Base-by-base conservation (phyloP, 2,797 vertebrate genomes). In the Lutjanus campechanus region DNA sequence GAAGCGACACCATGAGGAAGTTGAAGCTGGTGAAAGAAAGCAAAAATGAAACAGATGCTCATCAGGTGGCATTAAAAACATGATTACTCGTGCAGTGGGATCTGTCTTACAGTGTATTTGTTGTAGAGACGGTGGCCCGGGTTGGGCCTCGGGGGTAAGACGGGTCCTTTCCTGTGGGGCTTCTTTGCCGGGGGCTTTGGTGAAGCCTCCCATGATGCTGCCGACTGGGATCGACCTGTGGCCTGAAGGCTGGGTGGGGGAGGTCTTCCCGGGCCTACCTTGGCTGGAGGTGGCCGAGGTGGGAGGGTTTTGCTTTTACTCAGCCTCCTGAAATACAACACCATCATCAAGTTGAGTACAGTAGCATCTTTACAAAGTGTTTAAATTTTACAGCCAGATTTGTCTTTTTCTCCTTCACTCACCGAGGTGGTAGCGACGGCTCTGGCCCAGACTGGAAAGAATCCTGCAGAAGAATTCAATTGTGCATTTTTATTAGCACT, bases 111-210 rank as follows among this genome's bases (percentile, higher is more conserved):
- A 65, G 93, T 96, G 88, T 99, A 99, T 83, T 96, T 97, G 91
- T 95, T 98, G 95, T 99, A 99, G 82, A 99, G 97, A 79, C 92
- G 94, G 86, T 99, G 98, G 81, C 98, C 98, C 0, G 97, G 98
- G 69, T 95, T 96, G 83, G 98, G 98, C 82, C 98, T 96, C 15
- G 97, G 97, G 78, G 98, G 98, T 77, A 99, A 95, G 53, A 95
- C 92, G 5, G 95, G 97, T 79, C 96, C 95, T 86, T 93, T 96
- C 90, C 76, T 95, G 64, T 89, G 94, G 85, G 95, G 83, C 64
- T 89, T 91, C 60, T 84, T 76, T 2, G 70, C 11, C 70, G 81
- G 88, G 22, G 62, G 63, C 79, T 86, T 89, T 1, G 85, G 41
- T n/a, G 87, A 81, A 8, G 77, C 2, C 0, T 81, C 77, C 73